Evolutionary conservation across 2,888 invertebrate genomes (phyloP).

Genomic region (Watsonalla cultraria): DNA sequence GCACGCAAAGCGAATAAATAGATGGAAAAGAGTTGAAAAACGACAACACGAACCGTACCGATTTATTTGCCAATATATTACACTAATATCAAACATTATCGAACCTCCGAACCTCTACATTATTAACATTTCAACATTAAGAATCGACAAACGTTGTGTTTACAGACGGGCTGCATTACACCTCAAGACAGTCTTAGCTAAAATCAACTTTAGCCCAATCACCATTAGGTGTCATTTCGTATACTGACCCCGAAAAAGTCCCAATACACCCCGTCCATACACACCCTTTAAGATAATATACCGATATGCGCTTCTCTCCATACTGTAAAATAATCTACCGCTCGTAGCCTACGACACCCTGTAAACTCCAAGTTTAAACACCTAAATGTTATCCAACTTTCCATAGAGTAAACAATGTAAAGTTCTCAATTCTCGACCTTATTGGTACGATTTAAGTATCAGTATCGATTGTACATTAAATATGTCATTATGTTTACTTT

Average conservation of each 20-base stretch:
- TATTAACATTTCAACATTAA: slow-evolving; percentile 16
- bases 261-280: neutral
- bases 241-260: neutral
- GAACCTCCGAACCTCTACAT: neutral
- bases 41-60: slow-evolving; percentile 12
- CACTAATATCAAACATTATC: neutral
- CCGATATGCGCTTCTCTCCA: slow-evolving; percentile 3
- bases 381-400: slow-evolving; percentile 4
- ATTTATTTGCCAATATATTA: slow-evolving; percentile 11
- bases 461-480: too few relatives aligned
- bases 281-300: neutral
- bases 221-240: neutral
- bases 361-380: slow-evolving; percentile 35
- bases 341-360: slow-evolving; percentile 46
- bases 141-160: slow-evolving; percentile 17
- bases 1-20: slow-evolving; percentile 42
- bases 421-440: too few relatives aligned
- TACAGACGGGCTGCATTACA: neutral
- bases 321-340: slow-evolving; percentile 14
- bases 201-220: too few relatives aligned
- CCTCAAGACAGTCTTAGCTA: neutral
- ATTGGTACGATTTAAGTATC: too few relatives aligned
- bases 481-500: too few relatives aligned
- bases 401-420: slow-evolving; percentile 9
- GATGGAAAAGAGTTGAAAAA: slow-evolving; percentile 27